Base-by-base conservation (phyloP, 2,797 vertebrate species). In the Onychomys torridus region DNA sequence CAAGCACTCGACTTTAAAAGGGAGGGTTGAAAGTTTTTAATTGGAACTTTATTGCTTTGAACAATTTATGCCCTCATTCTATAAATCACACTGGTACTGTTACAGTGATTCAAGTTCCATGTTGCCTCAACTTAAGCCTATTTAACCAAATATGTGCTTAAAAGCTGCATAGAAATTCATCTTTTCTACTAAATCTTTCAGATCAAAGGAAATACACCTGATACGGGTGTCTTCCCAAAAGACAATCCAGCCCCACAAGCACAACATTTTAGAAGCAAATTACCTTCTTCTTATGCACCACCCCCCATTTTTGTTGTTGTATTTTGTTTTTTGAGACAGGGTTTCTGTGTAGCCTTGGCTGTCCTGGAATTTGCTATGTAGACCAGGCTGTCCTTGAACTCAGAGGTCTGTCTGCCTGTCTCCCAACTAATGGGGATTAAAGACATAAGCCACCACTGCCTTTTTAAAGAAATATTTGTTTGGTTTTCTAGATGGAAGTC, bases 131-230 rank as follows among this genome's bases (percentile, higher is more conserved):
- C 46, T 25, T 86, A 91, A 91, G 16, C 40, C 49, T 92, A 79
- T 21, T 71, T 91, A 86, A 87, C 75, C 32, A 89, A 67, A 49
- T 90, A 89, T 73, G 32, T 27, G 86, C 81, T 21, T 76, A 71
- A 91, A 91, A 94, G 77, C 71, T 57, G 92, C 29, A 75, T 25
- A 71, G 52, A 19, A 96, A 92, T 88, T 32, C 73, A 76, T 32
- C 37, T 85, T 40, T 90, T 52, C 67, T 82, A 86, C 55, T 81
- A 79, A 23, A 96, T 92, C 55, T 95, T 83, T 40, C 73, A 75
- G 37, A 94, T 94, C 61, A 92, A 19, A 92, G 91, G 34, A 90
- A 96, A 92, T 84, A 65, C 6, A 84, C 43, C 37, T 90, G 85
- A 5, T 32, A 95, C 7, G 89, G 32, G 6, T 43, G 14, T 23